Conservation (phyloP, 1,140 invertebrate genomes). For the Ericerus pela region DNA sequence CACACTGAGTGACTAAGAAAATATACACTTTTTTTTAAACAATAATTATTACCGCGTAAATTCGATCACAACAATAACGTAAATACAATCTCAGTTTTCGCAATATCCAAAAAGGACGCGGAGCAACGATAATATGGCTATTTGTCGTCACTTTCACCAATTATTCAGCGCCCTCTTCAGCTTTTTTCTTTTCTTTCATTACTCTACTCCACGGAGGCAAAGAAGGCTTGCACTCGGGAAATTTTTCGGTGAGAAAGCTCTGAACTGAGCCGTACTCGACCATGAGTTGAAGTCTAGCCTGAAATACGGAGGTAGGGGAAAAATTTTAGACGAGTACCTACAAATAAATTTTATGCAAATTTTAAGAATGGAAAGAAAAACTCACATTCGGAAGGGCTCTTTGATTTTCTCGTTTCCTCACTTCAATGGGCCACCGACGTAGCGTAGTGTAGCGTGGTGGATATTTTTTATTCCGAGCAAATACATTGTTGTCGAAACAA, state of each 20-base stretch:
- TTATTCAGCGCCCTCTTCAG: slow-evolving; percentile 3
- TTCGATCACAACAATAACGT: too few species aligned
- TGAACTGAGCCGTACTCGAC: slow-evolving; percentile 51
- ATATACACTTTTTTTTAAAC: too few species aligned
- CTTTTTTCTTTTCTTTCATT: not conserved
- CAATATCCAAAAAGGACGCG: too few species aligned
- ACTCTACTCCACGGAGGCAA: slow-evolving; percentile 3
- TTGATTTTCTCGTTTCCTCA: slow-evolving; percentile 49
- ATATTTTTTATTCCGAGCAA: slow-evolving; percentile 45
- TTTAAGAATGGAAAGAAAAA: slow-evolving; percentile 13
- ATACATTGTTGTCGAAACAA: slow-evolving; percentile 55
- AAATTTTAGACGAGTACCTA: not conserved
- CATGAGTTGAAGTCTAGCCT: slow-evolving; percentile 39
- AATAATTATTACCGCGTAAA: too few species aligned
- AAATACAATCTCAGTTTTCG: too few species aligned
- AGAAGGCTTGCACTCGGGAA: slow-evolving; percentile 41
- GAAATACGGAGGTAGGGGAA: slow-evolving; percentile 14
- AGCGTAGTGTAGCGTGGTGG: slow-evolving; percentile 51
- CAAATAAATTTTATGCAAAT: not conserved
- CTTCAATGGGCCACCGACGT: slow-evolving; percentile 49
- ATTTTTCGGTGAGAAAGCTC: slow-evolving; percentile 58
- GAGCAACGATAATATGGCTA: too few species aligned
- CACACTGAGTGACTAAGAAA: too few species aligned
- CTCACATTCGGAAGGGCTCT: slow-evolving; percentile 27
- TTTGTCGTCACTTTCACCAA: too few species aligned